These are phyloP conservation scores for Philaethria dido DNA, from an alignment of 2,888 invertebrate genomes.

Conservation along the genomic window DNA sequence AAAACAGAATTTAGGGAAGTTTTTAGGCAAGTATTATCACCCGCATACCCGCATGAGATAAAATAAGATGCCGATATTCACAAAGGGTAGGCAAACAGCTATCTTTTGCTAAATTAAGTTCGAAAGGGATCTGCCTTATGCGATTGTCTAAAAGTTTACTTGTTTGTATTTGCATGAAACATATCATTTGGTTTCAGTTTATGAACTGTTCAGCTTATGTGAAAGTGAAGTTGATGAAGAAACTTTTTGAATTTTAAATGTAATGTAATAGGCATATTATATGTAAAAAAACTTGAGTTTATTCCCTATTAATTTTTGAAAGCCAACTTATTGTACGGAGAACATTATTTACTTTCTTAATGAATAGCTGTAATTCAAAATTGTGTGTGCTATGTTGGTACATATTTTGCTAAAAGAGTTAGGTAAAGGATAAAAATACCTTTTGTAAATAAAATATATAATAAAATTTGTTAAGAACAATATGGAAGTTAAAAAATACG, in stretches of 20 bases:
- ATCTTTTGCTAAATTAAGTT: conserved; percentile 28
- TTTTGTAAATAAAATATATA: no score
- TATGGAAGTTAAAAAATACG: no score
- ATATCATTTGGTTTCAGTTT: conserved; percentile 6
- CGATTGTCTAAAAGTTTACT: conserved; percentile 21
- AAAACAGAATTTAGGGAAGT: neutral
- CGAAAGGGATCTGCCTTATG: conserved; percentile 10
- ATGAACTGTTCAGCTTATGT: neutral
- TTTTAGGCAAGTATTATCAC: conserved; percentile 10
- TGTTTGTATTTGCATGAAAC: conserved; percentile 21
- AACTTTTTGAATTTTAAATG: neutral
- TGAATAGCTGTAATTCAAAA: neutral
- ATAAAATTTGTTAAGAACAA: no score
- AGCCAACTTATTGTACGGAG: neutral
- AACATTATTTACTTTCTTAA: neutral
- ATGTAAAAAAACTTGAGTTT: no score
- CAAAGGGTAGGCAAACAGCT: conserved; percentile 23
- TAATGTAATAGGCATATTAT: no score
- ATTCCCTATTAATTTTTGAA: neutral
- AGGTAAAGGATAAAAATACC: no score
- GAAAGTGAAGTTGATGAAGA: neutral
- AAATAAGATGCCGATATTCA: conserved; percentile 13
- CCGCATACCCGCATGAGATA: conserved; percentile 30
- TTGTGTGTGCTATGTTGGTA: neutral
- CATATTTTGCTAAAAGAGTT: no score